Conservation (phyloP, 2,888 invertebrate genomes). For the Nipponacmea schrenckii region DNA sequence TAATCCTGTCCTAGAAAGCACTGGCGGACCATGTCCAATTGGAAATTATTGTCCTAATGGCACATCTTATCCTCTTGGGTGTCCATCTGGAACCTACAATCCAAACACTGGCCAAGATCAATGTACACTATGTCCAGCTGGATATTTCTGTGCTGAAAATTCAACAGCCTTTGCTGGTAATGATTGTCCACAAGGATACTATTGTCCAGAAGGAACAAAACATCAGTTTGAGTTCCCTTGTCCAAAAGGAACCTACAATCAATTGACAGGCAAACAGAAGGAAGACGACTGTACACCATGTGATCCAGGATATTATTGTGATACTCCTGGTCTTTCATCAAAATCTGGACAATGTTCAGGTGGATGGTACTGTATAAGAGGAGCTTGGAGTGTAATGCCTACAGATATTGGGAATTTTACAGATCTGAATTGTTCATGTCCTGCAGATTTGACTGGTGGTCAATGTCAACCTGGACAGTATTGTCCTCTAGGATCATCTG, state of each 20-base stretch:
- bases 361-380: slow-evolving; percentile 64
- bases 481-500: slow-evolving; percentile 60
- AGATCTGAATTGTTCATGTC: slow-evolving; percentile 42
- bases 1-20: slow-evolving; percentile 42
- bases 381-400: slow-evolving; percentile 57
- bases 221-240: slow-evolving; percentile 55
- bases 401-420: slow-evolving; percentile 56
- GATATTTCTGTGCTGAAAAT: slow-evolving; percentile 48
- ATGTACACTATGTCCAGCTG: slow-evolving; percentile 45
- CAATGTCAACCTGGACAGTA: slow-evolving; percentile 58
- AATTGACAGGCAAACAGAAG: slow-evolving; percentile 44
- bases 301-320: slow-evolving; percentile 60
- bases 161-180: slow-evolving; percentile 43
- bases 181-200: slow-evolving; percentile 55
- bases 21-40: slow-evolving; percentile 59
- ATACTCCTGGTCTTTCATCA: slow-evolving; percentile 44
- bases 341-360: slow-evolving; percentile 51
- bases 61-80: slow-evolving; percentile 54
- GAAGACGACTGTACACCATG: slow-evolving; percentile 58
- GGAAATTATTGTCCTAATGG: slow-evolving; percentile 64
- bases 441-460: slow-evolving; percentile 59
- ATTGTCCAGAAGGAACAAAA: slow-evolving; percentile 53
- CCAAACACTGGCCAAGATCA: slow-evolving; percentile 37
- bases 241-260: slow-evolving; percentile 54
- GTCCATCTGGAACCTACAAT: slow-evolving; percentile 49